Conservation (phyloP, 1,140 invertebrate species). For the Neelides sp. region DNA sequence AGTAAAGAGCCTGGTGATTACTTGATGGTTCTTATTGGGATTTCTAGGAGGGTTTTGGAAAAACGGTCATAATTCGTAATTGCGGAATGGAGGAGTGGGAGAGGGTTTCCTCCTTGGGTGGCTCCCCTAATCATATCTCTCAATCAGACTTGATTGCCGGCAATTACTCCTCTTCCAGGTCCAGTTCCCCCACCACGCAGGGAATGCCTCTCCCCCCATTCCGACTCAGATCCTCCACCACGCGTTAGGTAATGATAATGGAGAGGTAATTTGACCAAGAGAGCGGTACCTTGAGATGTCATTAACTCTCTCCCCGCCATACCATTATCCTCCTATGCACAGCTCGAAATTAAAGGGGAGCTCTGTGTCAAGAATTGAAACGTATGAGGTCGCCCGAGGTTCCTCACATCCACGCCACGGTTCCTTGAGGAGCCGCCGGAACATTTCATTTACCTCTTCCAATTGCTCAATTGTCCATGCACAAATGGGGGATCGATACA, state of each 20-base stretch:
- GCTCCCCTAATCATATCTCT: constrained; percentile 17
- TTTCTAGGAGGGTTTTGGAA: constrained; percentile 6
- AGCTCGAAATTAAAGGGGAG: too few species aligned
- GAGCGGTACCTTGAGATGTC: constrained; percentile 2
- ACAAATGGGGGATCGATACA: too few species aligned
- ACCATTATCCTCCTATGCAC: constrained; percentile 5
- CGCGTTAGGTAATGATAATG: constrained; percentile 13
- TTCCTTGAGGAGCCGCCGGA: too few species aligned
- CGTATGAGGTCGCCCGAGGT: too few species aligned
- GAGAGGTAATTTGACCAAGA: constrained; percentile 5
- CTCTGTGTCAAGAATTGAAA: too few species aligned
- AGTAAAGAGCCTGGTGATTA: constrained; percentile 22
- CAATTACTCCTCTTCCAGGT: constrained; percentile 5
- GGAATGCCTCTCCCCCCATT: background rate
- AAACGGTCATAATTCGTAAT: constrained; percentile 14
- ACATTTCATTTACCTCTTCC: too few species aligned
- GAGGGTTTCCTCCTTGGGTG: constrained; percentile 9
- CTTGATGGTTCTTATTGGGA: constrained; percentile 14
- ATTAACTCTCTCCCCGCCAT: constrained; percentile 8
- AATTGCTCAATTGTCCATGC: too few species aligned
- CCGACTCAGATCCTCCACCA: background rate
- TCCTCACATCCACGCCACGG: too few species aligned
- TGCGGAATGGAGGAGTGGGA: background rate
- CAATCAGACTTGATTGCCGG: constrained; percentile 13
- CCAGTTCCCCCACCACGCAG: background rate